Base-by-base conservation (phyloP, 2,888 invertebrate genomes). In the Paralinhomoeus sp. region DNA sequence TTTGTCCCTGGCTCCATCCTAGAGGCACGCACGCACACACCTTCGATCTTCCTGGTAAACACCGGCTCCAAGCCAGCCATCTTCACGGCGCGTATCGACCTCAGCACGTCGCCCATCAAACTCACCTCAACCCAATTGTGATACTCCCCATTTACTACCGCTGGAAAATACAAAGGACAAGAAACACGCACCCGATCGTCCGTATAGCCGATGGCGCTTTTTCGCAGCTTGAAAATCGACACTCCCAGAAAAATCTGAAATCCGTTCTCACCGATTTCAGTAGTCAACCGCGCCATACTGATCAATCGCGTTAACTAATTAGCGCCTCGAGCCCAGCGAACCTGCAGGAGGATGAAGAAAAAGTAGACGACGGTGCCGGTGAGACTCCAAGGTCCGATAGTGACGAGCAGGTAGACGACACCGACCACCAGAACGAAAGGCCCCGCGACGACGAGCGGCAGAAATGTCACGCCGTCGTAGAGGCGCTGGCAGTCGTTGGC, bases 11-110 rank as follows among this genome's bases (percentile, higher is more conserved):
- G n/a, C n/a, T n/a, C n/a, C n/a, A n/a, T n/a, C n/a, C n/a, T n/a
- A n/a, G n/a, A n/a, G n/a, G n/a, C n/a, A n/a, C n/a, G n/a, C n/a
- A n/a, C n/a, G n/a, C n/a, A n/a, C 31, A 15, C 54, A 57, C 52
- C 46, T 36, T 52, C 44, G n/a, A 72, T 64, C 47, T 64, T 63
- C 33, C 66, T 59, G 38, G 67, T 62, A 54, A 75, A 74, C 44
- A 70, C 65, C 48, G 70, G 67, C 54, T 75, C 75, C 74, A 74
- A 74, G 1, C 71, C 71, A 57, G 73, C 73, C 67, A 75, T 70
- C 61, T 75, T 75, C 46, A 75, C 71, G 23, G 73, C 60, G 54
- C 72, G 72, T 37, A 75, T 71, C 53, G 66, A 69, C 24, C 67
- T 66, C 17, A 75, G 60, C 17, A 73, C 63, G 54, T 75, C 74